A percentile compares a stretch with the other conserved stretches of the same genome.
Evolutionary conservation across 2,888 invertebrate genomes (phyloP).

Genomic region (Agonum fuliginosum): DNA sequence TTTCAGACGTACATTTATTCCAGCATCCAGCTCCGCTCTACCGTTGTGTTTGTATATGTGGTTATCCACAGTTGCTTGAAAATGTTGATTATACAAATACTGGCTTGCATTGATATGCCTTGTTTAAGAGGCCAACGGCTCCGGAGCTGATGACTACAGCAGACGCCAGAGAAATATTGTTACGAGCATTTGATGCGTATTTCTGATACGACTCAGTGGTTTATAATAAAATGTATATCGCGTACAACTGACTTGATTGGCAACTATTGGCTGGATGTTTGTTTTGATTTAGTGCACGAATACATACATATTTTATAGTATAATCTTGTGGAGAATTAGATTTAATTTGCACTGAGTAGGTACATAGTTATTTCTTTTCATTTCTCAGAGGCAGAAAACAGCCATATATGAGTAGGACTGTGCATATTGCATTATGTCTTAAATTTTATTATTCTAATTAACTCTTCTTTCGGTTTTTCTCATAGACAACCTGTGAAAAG

Average conservation of each 20-base stretch:
- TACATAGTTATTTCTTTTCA: too few species aligned
- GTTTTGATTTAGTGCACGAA: conserved; percentile 19
- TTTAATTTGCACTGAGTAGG: neutral
- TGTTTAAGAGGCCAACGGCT: conserved; percentile 57
- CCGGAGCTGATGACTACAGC: conserved; percentile 22
- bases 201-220: conserved; percentile 21
- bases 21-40: too few species aligned
- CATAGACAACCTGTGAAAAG: too few species aligned
- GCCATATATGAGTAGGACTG: too few species aligned
- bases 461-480: too few species aligned
- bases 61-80: conserved; percentile 44
- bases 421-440: too few species aligned
- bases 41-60: conserved; percentile 25
- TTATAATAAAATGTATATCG: conserved; percentile 22
- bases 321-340: neutral
- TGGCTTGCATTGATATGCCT: conserved; percentile 53
- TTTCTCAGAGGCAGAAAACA: too few species aligned
- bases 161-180: conserved; percentile 43
- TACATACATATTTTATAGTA: conserved; percentile 1
- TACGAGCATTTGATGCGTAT: conserved; percentile 46
- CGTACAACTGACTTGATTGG: neutral
- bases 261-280: conserved; percentile 26
- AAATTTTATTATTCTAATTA: too few species aligned
- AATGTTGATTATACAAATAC: conserved; percentile 57
- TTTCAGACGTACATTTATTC: neutral